Evolutionary conservation across 2,113 vertebrate species (phyloP), one percentile per base, ranked within the genome.

Genomic region (Lophura nycthemera): DNA sequence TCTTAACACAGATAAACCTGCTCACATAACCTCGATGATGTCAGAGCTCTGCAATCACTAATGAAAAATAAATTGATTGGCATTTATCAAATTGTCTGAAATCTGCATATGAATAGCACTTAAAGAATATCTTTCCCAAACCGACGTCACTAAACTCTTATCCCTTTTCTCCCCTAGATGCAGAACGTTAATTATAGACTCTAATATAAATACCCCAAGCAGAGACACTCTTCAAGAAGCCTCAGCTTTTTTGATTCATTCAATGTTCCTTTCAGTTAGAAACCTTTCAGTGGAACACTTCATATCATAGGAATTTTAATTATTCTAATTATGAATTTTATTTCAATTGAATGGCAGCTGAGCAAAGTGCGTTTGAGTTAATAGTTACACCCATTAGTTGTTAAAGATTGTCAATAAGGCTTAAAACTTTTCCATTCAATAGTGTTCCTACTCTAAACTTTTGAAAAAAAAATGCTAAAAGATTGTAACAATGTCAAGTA

Each of bases 391-490:
- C 11, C 48, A 43, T 70, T 64, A 54, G 30, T 66, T 86, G 12
- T 74, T 78, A 67, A 73, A 77, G 56, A 22, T 47, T 83, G 30
- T 67, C 87, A 90, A 3, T 71, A 77, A 92, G 43, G 75, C 43
- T 93, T 77, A 88, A 92, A 96, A 88, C 69, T 96, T 86, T 67
- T 47, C 73, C 74, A 95, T 94, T 90, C 93, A 65, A 56, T 83
- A 47, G 4, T 66, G 25, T 67, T 93, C 36, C 2, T 4, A 59
- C 60, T 86, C 18, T 20, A 60, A 82, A 91, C 65, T 94, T 88
- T 36, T 75, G 27, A 48, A 91, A 95, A 96, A 64, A 96, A 81
- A n/a, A 64, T 22, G 45, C 86, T 86, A 76, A 92, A 79, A 57
- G 16, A 71, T 70, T 92, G 32, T 57, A 95, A 86, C 48, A 88